These are phyloP conservation scores for Microctonus brassicae DNA, from an alignment of 2,888 invertebrate species.

Conservation along the genomic window DNA sequence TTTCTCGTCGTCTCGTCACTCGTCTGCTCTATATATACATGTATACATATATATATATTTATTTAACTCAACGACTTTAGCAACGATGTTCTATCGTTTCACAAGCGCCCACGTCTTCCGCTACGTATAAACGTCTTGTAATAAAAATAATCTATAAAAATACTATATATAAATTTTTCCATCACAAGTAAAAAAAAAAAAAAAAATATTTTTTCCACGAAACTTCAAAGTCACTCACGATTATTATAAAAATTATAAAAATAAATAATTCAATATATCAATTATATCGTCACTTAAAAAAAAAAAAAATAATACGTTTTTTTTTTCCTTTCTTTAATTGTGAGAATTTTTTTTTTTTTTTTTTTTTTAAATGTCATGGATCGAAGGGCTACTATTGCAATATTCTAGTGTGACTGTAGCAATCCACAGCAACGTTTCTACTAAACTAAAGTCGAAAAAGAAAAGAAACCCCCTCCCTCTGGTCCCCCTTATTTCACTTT, in stretches of 20 bases:
- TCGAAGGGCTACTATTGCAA: not conserved
- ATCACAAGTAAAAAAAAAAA: not conserved
- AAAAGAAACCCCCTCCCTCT: too few species aligned
- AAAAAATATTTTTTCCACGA: not conserved
- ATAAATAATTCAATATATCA: not conserved
- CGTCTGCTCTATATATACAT: not conserved
- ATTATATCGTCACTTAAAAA: not conserved
- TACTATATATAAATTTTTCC: not conserved
- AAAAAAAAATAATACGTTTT: not conserved
- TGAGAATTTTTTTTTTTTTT: not conserved
- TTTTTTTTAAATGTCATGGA: too few species aligned
- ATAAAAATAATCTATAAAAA: constrained; percentile 20
- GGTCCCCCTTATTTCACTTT: constrained; percentile 5
- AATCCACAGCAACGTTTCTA: not conserved
- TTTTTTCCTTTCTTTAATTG: too few species aligned
- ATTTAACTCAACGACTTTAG: constrained; percentile 14
- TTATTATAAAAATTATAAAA: not conserved
- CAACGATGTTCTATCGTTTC: not conserved
- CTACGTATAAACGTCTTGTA: constrained; percentile 6
- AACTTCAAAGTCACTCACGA: not conserved
- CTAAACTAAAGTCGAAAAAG: constrained; percentile 1
- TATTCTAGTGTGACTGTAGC: constrained; percentile 9
- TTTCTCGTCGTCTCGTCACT: not conserved
- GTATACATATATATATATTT: not conserved
- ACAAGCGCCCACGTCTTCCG: constrained; percentile 27